Base-by-base conservation (phyloP, 2,888 invertebrate genomes). In the Aleiodes alternator region DNA sequence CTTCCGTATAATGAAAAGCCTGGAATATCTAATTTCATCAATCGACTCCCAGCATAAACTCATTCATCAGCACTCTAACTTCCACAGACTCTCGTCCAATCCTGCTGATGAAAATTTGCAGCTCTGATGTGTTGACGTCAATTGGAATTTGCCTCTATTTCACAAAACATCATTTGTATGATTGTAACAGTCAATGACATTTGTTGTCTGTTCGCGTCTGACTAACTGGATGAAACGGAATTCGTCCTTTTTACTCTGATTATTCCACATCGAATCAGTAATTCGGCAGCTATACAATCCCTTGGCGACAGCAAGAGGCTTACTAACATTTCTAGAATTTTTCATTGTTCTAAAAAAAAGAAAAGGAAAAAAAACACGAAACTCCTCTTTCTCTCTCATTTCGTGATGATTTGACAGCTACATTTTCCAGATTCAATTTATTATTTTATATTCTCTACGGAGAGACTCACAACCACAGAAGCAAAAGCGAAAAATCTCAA, bases 151-250 rank as follows among this genome's bases (percentile, higher is more conserved):
- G 9, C 11, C 43, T 11, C n/a, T 11, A 59, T 59, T 5, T 29
- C 11, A 9, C 12, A 31, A 4, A 61, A 61, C 8, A 61, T 16
- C 29, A 29, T 57, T 29, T 61, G 38, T 38, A 61, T 34, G n/a
- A 61, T 38, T 61, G 29, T 23, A 56, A 38, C 38, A 38, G 61
- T 38, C 38, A 61, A 8, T 34, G 61, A 14, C 34, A 61, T 34
- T 14, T 8, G 38, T 38, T 38, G 16, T 61, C 38, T 38, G n/a
- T 38, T 38, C 38, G 7, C 61, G n/a, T 14, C 38, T 38, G n/a
- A 34, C 38, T 61, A 38, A 14, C 12, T 38, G n/a, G n/a, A 61
- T 14, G 38, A 16, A 61, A 34, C n/a, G 6, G 61, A 38, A 61
- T 61, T 61, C 38, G 61, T 38, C 61, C 31, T 38, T 61, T 61